Conservation (phyloP, 2,888 invertebrate species). For the Drosophila ezoana region DNA sequence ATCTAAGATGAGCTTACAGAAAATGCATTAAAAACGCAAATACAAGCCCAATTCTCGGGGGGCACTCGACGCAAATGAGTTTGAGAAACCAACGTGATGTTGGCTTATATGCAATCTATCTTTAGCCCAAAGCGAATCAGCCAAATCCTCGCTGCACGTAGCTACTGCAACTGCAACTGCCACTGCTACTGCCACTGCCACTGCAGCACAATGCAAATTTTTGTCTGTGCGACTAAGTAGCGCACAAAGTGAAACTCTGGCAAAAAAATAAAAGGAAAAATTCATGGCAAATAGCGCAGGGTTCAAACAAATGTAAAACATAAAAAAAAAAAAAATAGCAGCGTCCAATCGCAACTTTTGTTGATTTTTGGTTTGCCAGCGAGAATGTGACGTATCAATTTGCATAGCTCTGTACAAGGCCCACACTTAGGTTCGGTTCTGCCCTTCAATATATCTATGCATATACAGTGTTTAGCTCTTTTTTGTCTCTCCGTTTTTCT, state of each 20-base stretch:
- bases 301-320: slow-evolving; percentile 69
- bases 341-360: slow-evolving; percentile 59
- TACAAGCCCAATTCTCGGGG: slow-evolving; percentile 23
- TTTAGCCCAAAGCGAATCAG: slow-evolving; percentile 42
- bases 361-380: slow-evolving; percentile 64
- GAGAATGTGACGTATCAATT: slow-evolving; percentile 52
- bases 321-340: slow-evolving; percentile 18
- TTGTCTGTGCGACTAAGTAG: slow-evolving; percentile 58
- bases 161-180: background rate
- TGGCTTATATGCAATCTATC: slow-evolving; percentile 51
- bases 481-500: slow-evolving; percentile 20
- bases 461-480: slow-evolving; percentile 1
- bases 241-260: slow-evolving; percentile 39
- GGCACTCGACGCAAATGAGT: slow-evolving; percentile 41
- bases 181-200: background rate
- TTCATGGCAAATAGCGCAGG: slow-evolving; percentile 45
- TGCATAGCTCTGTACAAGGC: slow-evolving; percentile 25
- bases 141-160: slow-evolving; percentile 12
- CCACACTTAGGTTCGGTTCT: background rate
- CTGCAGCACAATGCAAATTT: slow-evolving; percentile 70
- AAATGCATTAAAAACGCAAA: slow-evolving; percentile 32
- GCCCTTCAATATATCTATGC: slow-evolving; percentile 8
- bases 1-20: slow-evolving; percentile 23
- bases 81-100: slow-evolving; percentile 22
- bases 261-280: slow-evolving; percentile 16